phyloP scores from a whole-genome alignment of 2,888 invertebrate genomes.

The Scrobipalpa atriplicella region DNA sequence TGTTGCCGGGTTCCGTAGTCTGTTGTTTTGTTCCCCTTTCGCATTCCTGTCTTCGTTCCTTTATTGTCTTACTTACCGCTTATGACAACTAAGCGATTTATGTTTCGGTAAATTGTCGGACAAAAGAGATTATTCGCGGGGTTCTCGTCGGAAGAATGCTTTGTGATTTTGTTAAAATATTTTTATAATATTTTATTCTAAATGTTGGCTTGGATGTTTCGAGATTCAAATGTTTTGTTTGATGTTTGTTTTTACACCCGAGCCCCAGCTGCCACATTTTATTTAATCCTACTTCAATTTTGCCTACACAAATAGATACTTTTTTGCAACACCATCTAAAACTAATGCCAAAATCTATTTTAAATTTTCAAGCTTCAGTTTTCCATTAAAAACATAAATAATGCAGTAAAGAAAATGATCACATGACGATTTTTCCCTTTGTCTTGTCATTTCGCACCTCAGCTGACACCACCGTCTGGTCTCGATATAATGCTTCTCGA shows the following conservation, averaged over 20 bases:
- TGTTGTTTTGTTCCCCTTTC: conserved; percentile 52
- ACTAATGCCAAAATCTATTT: not conserved
- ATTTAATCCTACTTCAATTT: not conserved
- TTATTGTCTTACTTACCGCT: conserved; percentile 80
- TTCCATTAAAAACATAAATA: not conserved
- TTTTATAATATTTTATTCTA: conserved; percentile 27
- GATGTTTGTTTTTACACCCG: conserved; percentile 4
- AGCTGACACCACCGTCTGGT: conserved; percentile 39
- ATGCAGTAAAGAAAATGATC: not conserved
- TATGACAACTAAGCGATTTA: conserved; percentile 50
- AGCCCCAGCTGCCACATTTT: not conserved
- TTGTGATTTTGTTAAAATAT: conserved; percentile 27
- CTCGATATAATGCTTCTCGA: conserved; percentile 40
- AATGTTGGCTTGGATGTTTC: not conserved
- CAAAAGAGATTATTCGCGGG: conserved; percentile 34
- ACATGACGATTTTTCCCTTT: not conserved
- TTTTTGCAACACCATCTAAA: too few relatives aligned
- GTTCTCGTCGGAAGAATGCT: not conserved
- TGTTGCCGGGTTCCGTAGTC: conserved; percentile 50
- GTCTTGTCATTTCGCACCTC: conserved; percentile 43
- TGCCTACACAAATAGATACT: too few relatives aligned
- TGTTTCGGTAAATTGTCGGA: conserved; percentile 34
- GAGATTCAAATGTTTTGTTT: not conserved
- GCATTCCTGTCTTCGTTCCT: conserved; percentile 77
- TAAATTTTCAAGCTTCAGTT: not conserved